Conservation (phyloP, 2,888 invertebrate genomes). For the Uloborus plumipes region DNA sequence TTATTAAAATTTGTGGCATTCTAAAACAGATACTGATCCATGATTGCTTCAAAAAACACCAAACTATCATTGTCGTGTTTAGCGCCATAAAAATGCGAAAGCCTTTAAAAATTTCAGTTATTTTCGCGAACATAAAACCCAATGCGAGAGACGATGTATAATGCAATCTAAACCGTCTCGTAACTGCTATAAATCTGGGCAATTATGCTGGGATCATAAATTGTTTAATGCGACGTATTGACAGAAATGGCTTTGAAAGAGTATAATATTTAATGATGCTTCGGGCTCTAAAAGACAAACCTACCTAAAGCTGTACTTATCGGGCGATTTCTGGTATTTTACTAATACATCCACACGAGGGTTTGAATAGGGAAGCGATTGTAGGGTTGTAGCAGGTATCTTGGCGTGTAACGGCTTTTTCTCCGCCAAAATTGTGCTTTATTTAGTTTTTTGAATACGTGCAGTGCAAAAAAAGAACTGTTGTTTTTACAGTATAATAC, state of each 20-base stretch:
- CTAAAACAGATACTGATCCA: too few species aligned
- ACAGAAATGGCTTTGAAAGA: slow-evolving; percentile 47
- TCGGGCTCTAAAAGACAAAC: slow-evolving; percentile 42
- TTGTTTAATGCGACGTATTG: slow-evolving; percentile 53
- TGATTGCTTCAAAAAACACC: too few species aligned
- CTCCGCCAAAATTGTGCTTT: too few species aligned
- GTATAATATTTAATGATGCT: slow-evolving; percentile 61
- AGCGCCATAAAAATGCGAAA: background rate
- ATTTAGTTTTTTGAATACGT: too few species aligned
- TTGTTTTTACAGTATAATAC: too few species aligned
- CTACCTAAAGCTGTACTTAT: slow-evolving; percentile 49
- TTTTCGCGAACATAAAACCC: slow-evolving; percentile 6
- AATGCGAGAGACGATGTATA: background rate
- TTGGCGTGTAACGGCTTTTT: slow-evolving; percentile 9
- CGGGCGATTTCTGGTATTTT: slow-evolving; percentile 56
- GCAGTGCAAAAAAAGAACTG: too few species aligned
- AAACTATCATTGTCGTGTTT: background rate
- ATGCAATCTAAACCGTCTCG: slow-evolving; percentile 15
- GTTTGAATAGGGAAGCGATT: slow-evolving; percentile 38
- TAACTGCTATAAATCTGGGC: slow-evolving; percentile 51
- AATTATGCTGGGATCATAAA: slow-evolving; percentile 53
- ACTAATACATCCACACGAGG: slow-evolving; percentile 38
- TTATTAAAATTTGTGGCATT: too few species aligned
- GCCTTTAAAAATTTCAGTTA: slow-evolving; percentile 11
- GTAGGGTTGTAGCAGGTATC: slow-evolving; percentile 34